Evolutionary conservation across 2,113 vertebrate genomes (phyloP).

Genomic region (Indri indri): DNA sequence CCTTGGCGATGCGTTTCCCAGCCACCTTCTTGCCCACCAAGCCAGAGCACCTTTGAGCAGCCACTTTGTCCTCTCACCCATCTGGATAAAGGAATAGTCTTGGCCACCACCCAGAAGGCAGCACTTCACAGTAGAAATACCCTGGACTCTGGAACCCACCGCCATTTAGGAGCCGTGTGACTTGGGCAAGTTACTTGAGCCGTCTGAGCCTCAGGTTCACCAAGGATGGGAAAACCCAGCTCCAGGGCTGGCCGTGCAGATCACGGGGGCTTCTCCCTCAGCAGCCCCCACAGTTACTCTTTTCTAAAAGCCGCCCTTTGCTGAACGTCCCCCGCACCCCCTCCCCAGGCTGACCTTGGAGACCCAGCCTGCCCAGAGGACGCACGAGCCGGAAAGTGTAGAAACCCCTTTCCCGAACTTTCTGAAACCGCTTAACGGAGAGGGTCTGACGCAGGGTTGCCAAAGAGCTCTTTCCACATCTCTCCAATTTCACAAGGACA

Average conservation of each 20-base stretch:
- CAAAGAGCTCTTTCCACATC: not conserved
- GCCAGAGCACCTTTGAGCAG: not conserved
- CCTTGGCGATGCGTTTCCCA: not conserved
- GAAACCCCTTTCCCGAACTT: not conserved
- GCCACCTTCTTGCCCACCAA: not conserved
- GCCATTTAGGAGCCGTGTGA: not conserved
- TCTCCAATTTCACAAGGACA: not conserved
- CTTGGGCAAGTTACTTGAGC: not conserved
- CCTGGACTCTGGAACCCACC: not conserved
- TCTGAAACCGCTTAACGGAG: not conserved
- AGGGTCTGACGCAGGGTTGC: not conserved
- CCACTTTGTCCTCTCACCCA: not conserved
- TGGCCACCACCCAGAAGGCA: too few species aligned
- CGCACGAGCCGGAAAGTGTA: not conserved
- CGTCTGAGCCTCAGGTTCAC: not conserved
- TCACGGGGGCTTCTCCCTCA: not conserved
- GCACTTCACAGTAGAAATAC: not conserved
- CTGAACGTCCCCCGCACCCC: not conserved
- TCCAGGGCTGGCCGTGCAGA: not conserved
- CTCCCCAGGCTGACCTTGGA: not conserved
- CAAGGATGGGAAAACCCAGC: too few species aligned
- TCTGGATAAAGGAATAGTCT: not conserved
- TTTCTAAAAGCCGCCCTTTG: not conserved
- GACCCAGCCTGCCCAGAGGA: not conserved
- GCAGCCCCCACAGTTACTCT: not conserved